A percentile compares a stretch with the other conserved stretches of the same genome.
Evolutionary conservation across 64 coral and sea anemone species (phyloP).

Genomic region (Stichodactyla helianthus): DNA sequence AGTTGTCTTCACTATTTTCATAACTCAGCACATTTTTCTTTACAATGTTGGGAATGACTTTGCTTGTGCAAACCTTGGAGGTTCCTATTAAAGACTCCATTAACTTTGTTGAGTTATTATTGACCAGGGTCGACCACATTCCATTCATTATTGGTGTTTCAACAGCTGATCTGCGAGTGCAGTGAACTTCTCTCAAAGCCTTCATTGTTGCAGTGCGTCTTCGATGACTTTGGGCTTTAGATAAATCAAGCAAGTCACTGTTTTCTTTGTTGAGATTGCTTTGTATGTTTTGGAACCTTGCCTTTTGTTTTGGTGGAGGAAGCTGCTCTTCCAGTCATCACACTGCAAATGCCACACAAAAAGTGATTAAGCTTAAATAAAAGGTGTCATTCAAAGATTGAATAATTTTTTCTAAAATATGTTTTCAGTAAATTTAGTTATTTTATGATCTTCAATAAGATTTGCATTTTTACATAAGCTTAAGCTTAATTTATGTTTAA

Average conservation of each 20-base stretch:
- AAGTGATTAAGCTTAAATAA: background rate
- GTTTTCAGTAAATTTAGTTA: background rate
- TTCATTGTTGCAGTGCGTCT: constrained; percentile 23
- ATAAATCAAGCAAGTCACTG: constrained; percentile 31
- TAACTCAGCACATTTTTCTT: constrained; percentile 40
- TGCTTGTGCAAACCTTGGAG: constrained; percentile 41
- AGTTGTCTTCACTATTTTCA: constrained; percentile 44
- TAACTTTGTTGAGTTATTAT: constrained; percentile 36
- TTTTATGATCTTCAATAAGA: background rate
- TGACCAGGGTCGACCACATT: constrained; percentile 59
- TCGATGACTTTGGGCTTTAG: constrained; percentile 21
- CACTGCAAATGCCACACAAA: constrained; percentile 15
- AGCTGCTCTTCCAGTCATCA: constrained; percentile 13
- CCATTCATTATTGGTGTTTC: constrained; percentile 32
- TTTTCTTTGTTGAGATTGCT: constrained; percentile 35
- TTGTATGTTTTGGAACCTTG: constrained; percentile 21
- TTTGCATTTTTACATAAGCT: background rate
- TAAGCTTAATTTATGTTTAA: background rate
- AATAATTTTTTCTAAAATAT: background rate
- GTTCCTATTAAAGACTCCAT: constrained; percentile 34
- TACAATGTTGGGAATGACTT: constrained; percentile 41
- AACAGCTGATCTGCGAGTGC: background rate
- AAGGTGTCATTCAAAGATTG: background rate
- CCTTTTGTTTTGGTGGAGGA: constrained; percentile 10
- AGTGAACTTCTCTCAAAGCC: constrained; percentile 22